These are phyloP conservation scores for Asobara japonica DNA, from an alignment of 1,140 invertebrate genomes.

Conservation along the genomic window DNA sequence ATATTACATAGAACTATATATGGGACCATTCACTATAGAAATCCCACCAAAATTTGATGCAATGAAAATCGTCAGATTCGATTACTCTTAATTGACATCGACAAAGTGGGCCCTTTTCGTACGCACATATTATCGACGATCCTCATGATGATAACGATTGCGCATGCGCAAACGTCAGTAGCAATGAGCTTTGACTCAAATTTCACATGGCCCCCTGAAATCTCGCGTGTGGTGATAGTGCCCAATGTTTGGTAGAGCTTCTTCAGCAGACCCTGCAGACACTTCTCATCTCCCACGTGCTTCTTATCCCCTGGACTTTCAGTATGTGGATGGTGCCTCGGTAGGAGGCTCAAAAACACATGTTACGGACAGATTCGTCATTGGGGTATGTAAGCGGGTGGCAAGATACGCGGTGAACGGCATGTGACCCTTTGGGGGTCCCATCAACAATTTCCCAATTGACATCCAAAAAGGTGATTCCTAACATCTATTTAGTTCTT, in stretches of 20 bases:
- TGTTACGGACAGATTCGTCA: slow-evolving; percentile 51
- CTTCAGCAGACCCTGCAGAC: neutral
- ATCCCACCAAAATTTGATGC: too few species aligned
- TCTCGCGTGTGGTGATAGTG: slow-evolving; percentile 39
- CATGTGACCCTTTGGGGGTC: too few species aligned
- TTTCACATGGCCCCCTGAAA: slow-evolving; percentile 13
- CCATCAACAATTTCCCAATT: too few species aligned
- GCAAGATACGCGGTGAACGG: slow-evolving; percentile 34
- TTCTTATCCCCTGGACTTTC: slow-evolving; percentile 44
- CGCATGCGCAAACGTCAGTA: neutral
- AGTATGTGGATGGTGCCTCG: slow-evolving; percentile 44
- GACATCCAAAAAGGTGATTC: too few species aligned
- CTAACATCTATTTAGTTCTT: too few species aligned
- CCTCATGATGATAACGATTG: too few species aligned
- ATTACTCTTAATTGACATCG: too few species aligned
- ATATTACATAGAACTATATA: too few species aligned
- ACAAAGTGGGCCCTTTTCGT: too few species aligned
- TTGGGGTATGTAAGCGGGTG: slow-evolving; percentile 52
- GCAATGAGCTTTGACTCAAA: neutral
- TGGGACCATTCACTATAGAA: too few species aligned
- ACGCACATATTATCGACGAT: too few species aligned
- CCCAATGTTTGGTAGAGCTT: neutral
- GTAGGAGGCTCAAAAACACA: slow-evolving; percentile 64
- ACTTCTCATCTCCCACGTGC: slow-evolving; percentile 21
- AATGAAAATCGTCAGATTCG: too few species aligned